phyloP scores from a whole-genome alignment of 2,113 vertebrate genomes.

The Hiodon alosoides region DNA sequence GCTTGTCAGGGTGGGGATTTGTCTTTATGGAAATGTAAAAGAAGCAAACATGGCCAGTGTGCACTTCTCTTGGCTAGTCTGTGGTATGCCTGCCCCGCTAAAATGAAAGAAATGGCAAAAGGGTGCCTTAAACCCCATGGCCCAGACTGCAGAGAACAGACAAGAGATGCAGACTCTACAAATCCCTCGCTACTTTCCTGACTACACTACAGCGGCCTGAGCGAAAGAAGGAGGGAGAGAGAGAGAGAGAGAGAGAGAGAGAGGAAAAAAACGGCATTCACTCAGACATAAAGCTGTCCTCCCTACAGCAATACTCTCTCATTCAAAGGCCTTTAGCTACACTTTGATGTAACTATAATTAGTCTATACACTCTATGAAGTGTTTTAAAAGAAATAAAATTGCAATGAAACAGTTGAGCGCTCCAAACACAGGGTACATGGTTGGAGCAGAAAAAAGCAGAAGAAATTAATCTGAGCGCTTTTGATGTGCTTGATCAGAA shows the following conservation, averaged over 20 bases:
- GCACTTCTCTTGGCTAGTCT: neutral
- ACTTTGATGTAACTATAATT: conserved; percentile 73
- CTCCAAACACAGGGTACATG: conserved; percentile 55
- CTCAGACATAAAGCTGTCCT: conserved; percentile 28
- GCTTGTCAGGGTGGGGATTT: neutral
- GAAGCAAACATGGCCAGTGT: conserved; percentile 23
- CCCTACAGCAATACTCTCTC: conserved; percentile 47
- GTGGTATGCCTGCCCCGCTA: neutral
- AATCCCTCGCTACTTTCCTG: neutral
- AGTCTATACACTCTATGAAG: conserved; percentile 60
- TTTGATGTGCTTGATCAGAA: conserved; percentile 74
- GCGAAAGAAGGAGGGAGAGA: conserved; percentile 19
- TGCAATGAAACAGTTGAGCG: conserved; percentile 61
- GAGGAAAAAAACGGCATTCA: conserved; percentile 22
- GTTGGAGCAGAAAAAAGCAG: conserved; percentile 35
- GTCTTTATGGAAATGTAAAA: conserved; percentile 29
- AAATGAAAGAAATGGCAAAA: conserved; percentile 18
- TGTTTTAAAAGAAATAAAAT: conserved; percentile 65
- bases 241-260: conserved; percentile 25
- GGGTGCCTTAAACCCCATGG: neutral
- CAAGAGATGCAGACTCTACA: neutral
- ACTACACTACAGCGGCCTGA: conserved; percentile 1
- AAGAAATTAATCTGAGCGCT: conserved; percentile 57
- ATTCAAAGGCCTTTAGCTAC: conserved; percentile 63
- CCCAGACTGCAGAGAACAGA: conserved; percentile 13